Conservation (phyloP, 1,140 invertebrate species). For the Helicorthomorpha holstii region DNA sequence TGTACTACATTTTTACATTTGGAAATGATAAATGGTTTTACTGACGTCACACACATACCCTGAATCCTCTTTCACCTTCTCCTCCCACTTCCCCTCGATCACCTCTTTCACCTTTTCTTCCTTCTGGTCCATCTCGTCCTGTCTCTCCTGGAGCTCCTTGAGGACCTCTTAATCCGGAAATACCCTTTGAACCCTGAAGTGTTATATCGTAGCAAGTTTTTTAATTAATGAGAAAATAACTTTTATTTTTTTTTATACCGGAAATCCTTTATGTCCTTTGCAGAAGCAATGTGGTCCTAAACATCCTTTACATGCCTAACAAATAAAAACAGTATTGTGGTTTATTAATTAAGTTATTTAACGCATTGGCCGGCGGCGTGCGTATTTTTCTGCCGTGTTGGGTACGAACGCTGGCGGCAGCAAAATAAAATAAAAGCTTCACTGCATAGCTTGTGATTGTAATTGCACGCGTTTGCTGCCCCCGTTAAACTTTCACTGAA, state of each 20-base stretch:
- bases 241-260: no score
- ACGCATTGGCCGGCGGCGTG: no score
- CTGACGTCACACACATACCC: slow-evolving; percentile 28
- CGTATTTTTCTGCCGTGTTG: no score
- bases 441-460: no score
- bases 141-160: slow-evolving; percentile 35
- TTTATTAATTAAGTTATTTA: no score
- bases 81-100: slow-evolving; percentile 45
- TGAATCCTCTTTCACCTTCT: slow-evolving; percentile 53
- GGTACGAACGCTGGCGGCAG: no score
- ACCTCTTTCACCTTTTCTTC: slow-evolving; percentile 37
- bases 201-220: no score
- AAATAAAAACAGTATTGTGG: no score
- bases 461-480: no score
- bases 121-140: slow-evolving; percentile 41
- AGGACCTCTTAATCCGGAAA: slow-evolving; percentile 39
- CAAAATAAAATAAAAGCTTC: no score
- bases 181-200: slow-evolving; percentile 41
- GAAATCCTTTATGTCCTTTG: slow-evolving; percentile 52
- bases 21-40: neutral
- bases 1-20: neutral
- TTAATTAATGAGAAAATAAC: no score
- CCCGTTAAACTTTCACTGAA: no score
- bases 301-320: slow-evolving; percentile 51
- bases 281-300: slow-evolving; percentile 49